These are phyloP conservation scores for Telmatochromis sp. DNA, from an alignment of 2,113 vertebrate genomes.

Conservation along the genomic window DNA sequence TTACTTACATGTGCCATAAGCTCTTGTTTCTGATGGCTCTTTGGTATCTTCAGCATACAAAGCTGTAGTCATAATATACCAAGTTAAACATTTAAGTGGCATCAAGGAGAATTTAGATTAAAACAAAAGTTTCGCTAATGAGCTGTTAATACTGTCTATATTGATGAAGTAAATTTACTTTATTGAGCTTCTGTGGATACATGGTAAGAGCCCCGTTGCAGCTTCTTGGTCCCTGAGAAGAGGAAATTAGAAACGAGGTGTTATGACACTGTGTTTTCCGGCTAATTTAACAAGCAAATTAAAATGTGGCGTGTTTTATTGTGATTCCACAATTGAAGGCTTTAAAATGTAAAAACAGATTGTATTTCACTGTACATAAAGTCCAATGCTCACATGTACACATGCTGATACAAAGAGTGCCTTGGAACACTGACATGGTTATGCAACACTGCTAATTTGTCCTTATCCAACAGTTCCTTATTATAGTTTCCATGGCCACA, in stretches of 20 bases:
- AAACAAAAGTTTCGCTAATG: not conserved
- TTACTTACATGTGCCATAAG: constrained; percentile 57
- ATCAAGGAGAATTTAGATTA: not conserved
- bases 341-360: not conserved
- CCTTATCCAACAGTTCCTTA: not conserved
- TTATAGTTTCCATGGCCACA: constrained; percentile 26
- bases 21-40: constrained; percentile 27
- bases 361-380: not conserved
- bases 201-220: constrained; percentile 29
- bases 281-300: not conserved
- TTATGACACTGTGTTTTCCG: not conserved
- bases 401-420: not conserved
- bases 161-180: constrained; percentile 58
- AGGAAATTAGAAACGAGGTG: not conserved
- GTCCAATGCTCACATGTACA: not conserved
- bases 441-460: constrained; percentile 9
- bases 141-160: not conserved
- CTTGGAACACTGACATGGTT: not conserved
- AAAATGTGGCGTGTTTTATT: not conserved
- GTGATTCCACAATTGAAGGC: not conserved
- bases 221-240: not conserved
- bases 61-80: constrained; percentile 50
- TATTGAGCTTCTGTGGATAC: constrained; percentile 65
- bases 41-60: constrained; percentile 42
- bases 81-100: not conserved